A percentile compares a stretch with the other conserved stretches of the same genome.
phyloP scores from a whole-genome alignment of 1,140 invertebrate species.

The Drosophila tsacasi region DNA sequence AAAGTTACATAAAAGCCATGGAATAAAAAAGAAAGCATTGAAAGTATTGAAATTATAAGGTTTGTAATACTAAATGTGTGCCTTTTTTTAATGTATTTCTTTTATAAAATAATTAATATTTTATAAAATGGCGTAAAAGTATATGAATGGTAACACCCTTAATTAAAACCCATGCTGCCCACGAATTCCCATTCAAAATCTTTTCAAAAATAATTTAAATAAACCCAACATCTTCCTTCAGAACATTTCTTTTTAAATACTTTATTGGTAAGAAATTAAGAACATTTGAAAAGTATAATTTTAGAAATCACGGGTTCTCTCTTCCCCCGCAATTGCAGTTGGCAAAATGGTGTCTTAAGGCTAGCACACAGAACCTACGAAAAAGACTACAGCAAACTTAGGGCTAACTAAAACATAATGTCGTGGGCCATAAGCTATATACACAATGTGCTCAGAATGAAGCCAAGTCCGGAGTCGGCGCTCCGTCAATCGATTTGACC shows the following conservation, averaged over 20 bases:
- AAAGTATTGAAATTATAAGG: background rate
- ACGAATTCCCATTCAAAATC: background rate
- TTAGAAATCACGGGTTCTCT: background rate
- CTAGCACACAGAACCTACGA: conserved; percentile 44
- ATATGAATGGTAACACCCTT: background rate
- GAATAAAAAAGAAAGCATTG: too few species aligned
- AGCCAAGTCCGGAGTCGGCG: background rate
- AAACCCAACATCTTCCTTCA: background rate
- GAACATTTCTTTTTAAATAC: conserved; percentile 19
- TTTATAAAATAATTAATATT: background rate
- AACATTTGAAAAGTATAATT: conserved; percentile 7
- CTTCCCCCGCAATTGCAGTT: conserved; percentile 9
- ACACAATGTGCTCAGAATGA: conserved; percentile 48
- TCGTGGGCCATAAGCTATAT: conserved; percentile 62
- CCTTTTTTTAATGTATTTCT: background rate
- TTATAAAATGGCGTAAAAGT: background rate
- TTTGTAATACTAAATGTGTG: background rate
- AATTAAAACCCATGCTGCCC: background rate
- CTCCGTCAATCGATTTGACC: conserved; percentile 81
- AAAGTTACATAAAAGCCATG: background rate
- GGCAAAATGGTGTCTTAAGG: conserved; percentile 32
- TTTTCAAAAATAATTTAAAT: background rate
- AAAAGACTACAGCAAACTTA: conserved; percentile 47
- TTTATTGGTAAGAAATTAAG: conserved; percentile 25
- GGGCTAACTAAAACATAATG: conserved; percentile 50